Base-by-base conservation (phyloP, 2,888 invertebrate species). In the Ophioninae sp. region DNA sequence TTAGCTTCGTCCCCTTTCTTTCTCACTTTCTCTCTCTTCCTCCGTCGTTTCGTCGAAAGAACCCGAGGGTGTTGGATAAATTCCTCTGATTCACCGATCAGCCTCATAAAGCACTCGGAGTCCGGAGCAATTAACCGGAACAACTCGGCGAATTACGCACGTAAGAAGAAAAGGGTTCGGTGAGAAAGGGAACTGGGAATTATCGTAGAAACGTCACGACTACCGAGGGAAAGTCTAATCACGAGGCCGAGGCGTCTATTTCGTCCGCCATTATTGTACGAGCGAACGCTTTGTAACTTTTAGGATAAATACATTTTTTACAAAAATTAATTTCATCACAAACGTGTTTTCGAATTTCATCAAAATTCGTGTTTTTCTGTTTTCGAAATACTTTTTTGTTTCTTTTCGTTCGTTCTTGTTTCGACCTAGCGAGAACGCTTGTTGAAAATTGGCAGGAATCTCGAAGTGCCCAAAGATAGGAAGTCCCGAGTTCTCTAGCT, bases 41-140 rank as follows among this genome's bases (percentile, higher is more conserved):
- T 39, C 64, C n/a, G 17, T 20, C 44, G 20, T 22, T 68, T 22
- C 22, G 20, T 68, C 64, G 56, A 64, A 65, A 63, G 65, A 68
- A 64, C 39, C 58, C 17, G 6, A 41, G 10, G 9, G 75, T 30
- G 37, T 68, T 41, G 22, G 44, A 39, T 61, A 58, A 74, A 80
- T 83, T 73, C 23, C 64, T 72, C 73, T 23, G 51, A 68, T 74
- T 64, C 68, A 23, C 64, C 65, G 77, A 80, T 80, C 74, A 80
- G 74, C 73, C 23, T 73, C 76, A 17, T 80, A 69, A 77, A 83
- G 65, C 65, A 56, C 41, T 59, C 30, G 20, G 76, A 58, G 68
- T 20, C 37, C 51, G 39, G 58, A 63, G 68, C 68, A 78, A 80
- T 74, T 83, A 37, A 59, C 74, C 44, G 23, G 73, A 63, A 69